Conservation (phyloP, 2,113 vertebrate genomes). For the Okapia johnstoni region DNA sequence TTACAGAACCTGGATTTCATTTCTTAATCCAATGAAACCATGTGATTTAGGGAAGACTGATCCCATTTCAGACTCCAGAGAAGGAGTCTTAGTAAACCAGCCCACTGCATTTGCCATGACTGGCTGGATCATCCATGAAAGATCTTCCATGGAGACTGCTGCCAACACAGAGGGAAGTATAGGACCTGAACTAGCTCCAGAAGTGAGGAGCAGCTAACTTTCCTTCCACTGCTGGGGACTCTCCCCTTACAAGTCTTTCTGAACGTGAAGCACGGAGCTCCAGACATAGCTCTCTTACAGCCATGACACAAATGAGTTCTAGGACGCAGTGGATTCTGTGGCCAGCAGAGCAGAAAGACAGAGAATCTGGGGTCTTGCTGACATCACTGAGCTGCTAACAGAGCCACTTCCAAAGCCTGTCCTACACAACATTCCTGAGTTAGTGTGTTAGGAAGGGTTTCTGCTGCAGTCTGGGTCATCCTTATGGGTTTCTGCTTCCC, state of each 20-base stretch:
- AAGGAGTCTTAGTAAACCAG: no score
- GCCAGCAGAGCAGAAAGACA: neutral
- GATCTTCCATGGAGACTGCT: neutral
- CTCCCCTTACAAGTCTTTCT: neutral
- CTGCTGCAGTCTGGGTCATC: neutral
- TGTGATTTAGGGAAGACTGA: neutral
- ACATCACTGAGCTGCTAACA: neutral
- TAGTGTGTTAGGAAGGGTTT: neutral
- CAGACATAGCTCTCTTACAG: neutral
- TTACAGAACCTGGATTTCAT: neutral
- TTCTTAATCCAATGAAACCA: neutral
- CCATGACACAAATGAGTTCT: neutral
- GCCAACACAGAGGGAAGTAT: neutral
- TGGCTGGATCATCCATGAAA: neutral
- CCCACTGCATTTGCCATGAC: neutral
- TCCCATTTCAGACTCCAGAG: neutral
- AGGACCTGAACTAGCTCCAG: neutral
- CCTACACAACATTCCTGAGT: neutral
- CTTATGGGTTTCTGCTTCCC: neutral
- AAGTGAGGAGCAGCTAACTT: neutral
- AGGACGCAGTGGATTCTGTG: neutral
- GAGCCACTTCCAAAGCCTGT: neutral
- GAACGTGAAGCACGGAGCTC: neutral
- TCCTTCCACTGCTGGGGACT: neutral
- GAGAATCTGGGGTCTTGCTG: neutral